A percentile compares a stretch with the other conserved stretches of the same genome.
phyloP scores from a whole-genome alignment of 2,113 vertebrate species.

The Gobiocypris rarus region DNA sequence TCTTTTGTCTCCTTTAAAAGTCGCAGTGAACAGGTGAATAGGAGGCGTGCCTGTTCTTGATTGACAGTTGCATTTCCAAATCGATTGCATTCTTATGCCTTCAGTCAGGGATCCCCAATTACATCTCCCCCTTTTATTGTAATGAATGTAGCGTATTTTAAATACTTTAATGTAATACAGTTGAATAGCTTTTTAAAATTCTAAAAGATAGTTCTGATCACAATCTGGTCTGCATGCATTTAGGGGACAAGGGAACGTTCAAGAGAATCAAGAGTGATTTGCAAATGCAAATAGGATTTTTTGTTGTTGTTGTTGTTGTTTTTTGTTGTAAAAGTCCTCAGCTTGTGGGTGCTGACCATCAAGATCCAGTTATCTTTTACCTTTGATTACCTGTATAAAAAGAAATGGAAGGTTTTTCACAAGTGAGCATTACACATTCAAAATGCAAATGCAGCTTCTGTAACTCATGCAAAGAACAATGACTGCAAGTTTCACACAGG shows the following conservation, averaged over 20 bases:
- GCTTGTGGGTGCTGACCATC: background rate
- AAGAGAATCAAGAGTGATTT: too few relatives aligned
- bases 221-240: background rate
- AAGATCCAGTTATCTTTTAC: background rate
- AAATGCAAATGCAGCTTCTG: conserved; percentile 21
- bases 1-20: background rate
- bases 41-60: conserved; percentile 15
- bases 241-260: background rate
- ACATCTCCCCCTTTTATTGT: background rate
- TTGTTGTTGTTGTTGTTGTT: too few relatives aligned
- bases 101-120: background rate
- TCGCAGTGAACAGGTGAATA: background rate
- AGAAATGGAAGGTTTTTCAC: background rate
- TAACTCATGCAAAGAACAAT: conserved; percentile 36
- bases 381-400: background rate
- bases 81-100: background rate
- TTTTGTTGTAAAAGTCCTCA: too few relatives aligned
- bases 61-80: conserved; percentile 5
- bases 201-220: background rate
- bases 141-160: background rate
- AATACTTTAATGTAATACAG: too few relatives aligned
- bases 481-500: background rate
- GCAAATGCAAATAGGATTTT: too few relatives aligned
- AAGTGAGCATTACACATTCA: conserved; percentile 10
- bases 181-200: background rate